phyloP scores from a whole-genome alignment of 2,797 vertebrate genomes.

The Dipus sagitta region DNA sequence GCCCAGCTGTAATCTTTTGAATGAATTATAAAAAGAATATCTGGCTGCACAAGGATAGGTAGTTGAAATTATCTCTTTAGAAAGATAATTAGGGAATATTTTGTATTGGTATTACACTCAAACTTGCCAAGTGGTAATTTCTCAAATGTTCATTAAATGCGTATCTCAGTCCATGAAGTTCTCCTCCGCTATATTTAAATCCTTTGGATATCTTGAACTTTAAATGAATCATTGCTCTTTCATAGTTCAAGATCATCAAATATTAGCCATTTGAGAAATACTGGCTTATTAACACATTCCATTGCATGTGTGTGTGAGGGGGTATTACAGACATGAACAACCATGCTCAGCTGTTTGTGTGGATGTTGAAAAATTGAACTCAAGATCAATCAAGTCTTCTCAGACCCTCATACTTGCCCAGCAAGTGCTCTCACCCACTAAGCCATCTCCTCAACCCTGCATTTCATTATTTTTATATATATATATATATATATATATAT shows the following conservation, averaged over 20 bases:
- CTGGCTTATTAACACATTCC: not conserved
- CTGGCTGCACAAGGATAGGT: not conserved
- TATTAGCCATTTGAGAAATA: not conserved
- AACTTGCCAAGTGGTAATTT: not conserved
- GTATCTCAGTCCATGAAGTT: not conserved
- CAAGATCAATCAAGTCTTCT: too few species aligned
- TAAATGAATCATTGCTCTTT: not conserved
- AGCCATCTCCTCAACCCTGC: too few species aligned
- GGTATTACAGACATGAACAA: too few species aligned
- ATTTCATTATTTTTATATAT: too few species aligned
- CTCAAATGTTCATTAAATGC: not conserved
- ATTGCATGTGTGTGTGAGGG: not conserved
- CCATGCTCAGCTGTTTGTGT: too few species aligned
- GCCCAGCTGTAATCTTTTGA: constrained; percentile 26
- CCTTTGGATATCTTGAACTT: not conserved
- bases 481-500: too few species aligned
- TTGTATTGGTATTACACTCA: not conserved
- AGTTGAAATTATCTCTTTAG: not conserved
- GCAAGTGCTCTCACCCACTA: too few species aligned
- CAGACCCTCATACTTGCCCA: too few species aligned
- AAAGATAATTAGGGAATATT: not conserved
- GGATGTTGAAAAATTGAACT: too few species aligned
- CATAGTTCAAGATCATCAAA: not conserved
- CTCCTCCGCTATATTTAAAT: not conserved
- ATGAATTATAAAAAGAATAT: constrained; percentile 10